Conservation (phyloP, 1,140 invertebrate genomes). For the Euglossa dilemma region DNA sequence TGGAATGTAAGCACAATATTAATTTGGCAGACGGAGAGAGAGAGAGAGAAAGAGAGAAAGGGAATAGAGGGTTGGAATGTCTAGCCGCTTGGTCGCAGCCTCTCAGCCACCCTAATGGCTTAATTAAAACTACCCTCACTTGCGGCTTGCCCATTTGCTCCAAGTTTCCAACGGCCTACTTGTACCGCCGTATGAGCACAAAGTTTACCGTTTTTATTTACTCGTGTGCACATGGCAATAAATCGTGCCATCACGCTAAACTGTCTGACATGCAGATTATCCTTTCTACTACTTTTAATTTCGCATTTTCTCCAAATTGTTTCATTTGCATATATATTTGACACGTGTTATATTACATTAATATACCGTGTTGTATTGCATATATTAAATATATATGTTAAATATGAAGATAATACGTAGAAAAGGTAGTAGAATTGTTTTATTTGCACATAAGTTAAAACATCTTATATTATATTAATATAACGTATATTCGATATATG, state of each 20-base stretch:
- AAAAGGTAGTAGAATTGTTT: no score
- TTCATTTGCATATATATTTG: no score
- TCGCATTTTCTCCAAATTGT: not conserved
- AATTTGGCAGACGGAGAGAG: slow-evolving; percentile 77
- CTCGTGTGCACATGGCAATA: not conserved
- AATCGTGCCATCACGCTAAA: slow-evolving; percentile 2
- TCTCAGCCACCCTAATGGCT: slow-evolving; percentile 81
- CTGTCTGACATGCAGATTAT: not conserved
- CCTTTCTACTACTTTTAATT: not conserved
- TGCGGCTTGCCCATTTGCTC: slow-evolving; percentile 59
- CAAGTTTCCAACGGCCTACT: slow-evolving; percentile 47
- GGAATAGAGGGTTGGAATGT: slow-evolving; percentile 61
- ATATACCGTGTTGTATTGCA: no score
- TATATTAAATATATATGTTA: no score
- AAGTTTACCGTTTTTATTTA: slow-evolving; percentile 40
- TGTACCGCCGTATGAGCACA: slow-evolving; percentile 9
- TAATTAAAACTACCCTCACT: slow-evolving; percentile 82
- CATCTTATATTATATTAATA: no score
- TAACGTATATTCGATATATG: no score
- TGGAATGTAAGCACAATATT: slow-evolving; percentile 76
- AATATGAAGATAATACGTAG: no score
- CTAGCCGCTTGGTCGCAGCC: slow-evolving; percentile 75
- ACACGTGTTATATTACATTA: no score
- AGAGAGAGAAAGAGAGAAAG: slow-evolving; percentile 12
- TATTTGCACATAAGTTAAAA: no score